Evolutionary conservation across 2,888 invertebrate genomes (phyloP).

Genomic region (Ligdia adustata): DNA sequence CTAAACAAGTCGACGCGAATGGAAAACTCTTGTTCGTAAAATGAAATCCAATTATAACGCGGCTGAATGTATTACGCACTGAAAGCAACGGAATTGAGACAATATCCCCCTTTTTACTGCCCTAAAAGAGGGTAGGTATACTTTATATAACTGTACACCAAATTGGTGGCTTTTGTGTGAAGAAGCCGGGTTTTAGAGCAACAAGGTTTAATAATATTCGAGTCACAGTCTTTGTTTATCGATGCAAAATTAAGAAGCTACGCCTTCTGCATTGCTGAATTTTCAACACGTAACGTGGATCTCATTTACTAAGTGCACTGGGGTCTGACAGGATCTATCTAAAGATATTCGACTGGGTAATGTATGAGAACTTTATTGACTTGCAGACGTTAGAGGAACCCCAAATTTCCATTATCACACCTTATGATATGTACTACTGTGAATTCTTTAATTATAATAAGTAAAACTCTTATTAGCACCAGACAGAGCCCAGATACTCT

Average conservation of each 20-base stretch:
- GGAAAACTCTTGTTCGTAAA: slow-evolving; percentile 37
- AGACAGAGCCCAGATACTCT: no score
- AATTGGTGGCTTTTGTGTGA: slow-evolving; percentile 12
- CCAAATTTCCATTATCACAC: no score
- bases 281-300: no score
- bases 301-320: no score
- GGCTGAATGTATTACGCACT: slow-evolving; percentile 19
- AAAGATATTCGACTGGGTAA: no score
- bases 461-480: no score
- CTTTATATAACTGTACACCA: slow-evolving; percentile 1
- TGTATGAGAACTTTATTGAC: no score
- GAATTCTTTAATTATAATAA: no score
- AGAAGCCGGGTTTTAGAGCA: slow-evolving; percentile 4
- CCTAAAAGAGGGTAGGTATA: slow-evolving; percentile 12
- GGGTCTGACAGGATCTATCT: no score
- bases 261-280: no score
- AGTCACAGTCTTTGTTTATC: not conserved
- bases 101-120: slow-evolving; percentile 29
- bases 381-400: no score
- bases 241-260: not conserved
- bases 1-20: slow-evolving; percentile 49
- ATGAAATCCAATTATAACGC: slow-evolving; percentile 36
- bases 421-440: no score
- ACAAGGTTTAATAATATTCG: not conserved
- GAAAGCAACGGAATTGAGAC: slow-evolving; percentile 28